Evolutionary conservation across 2,888 invertebrate genomes (phyloP).

Genomic region (Steinernema carpocapsae): DNA sequence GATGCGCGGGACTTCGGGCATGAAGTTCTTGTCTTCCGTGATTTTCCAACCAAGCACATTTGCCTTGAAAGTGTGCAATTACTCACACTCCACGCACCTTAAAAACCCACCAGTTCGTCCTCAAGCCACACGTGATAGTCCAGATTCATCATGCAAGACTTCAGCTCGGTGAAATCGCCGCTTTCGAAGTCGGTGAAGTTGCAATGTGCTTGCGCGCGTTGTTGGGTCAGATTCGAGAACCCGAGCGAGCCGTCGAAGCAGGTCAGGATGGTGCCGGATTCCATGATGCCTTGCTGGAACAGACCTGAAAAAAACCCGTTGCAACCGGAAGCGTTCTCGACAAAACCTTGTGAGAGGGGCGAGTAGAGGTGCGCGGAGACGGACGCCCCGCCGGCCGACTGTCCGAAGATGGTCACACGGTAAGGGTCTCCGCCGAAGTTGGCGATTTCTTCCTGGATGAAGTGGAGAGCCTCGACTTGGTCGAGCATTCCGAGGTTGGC

Average conservation of each 20-base stretch:
- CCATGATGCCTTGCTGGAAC: constrained; percentile 60
- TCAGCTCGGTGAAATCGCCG: constrained; percentile 47
- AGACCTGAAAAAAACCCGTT: constrained; percentile 46
- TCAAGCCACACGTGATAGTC: constrained; percentile 43
- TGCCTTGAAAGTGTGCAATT: constrained; percentile 39
- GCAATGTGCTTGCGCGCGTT: constrained; percentile 12
- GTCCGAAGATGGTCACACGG: constrained; percentile 61
- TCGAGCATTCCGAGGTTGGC: constrained; percentile 65
- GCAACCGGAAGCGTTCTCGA: background rate
- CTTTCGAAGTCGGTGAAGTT: constrained; percentile 51
- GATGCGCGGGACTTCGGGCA: constrained; percentile 50
- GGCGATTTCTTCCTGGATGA: constrained; percentile 59
- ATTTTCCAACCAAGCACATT: constrained; percentile 55
- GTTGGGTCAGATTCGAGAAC: constrained; percentile 2
- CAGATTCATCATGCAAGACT: constrained; percentile 53
- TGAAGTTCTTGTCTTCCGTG: constrained; percentile 54
- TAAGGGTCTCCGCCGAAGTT: constrained; percentile 64
- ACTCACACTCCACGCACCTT: too few relatives aligned
- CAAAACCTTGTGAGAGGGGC: constrained; percentile 55
- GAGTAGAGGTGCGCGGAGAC: constrained; percentile 56
- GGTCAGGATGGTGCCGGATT: constrained; percentile 54
- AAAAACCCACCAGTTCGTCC: background rate
- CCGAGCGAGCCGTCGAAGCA: constrained; percentile 54
- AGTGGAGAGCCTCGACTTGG: constrained; percentile 50
- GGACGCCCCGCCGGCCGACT: constrained; percentile 57